phyloP scores from a whole-genome alignment of 2,888 invertebrate genomes.

The Liodrosophila aerea region DNA sequence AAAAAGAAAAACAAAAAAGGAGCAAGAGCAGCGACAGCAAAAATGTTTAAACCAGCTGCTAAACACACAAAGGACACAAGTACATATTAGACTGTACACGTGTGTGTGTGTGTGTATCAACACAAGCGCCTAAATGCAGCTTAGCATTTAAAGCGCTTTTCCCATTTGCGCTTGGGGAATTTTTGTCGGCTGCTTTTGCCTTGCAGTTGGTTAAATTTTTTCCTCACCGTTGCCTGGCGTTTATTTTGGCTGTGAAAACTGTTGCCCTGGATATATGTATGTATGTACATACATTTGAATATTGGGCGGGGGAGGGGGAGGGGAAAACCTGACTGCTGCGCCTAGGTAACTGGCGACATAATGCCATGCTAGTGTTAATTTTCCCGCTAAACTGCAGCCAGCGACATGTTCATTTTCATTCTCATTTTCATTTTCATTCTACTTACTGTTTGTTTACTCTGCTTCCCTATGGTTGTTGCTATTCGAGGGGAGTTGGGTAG shows the following conservation, averaged over 20 bases:
- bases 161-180: constrained; percentile 53
- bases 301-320: neutral
- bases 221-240: constrained; percentile 44
- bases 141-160: constrained; percentile 68
- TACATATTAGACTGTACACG: neutral
- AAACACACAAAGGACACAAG: constrained; percentile 55
- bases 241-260: constrained; percentile 61
- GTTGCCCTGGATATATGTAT: constrained; percentile 36
- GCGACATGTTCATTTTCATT: constrained; percentile 55
- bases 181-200: constrained; percentile 30
- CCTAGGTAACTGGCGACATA: constrained; percentile 31
- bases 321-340: neutral
- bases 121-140: constrained; percentile 65
- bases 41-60: constrained; percentile 68
- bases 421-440: constrained; percentile 34
- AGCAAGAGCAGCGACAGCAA: constrained; percentile 46
- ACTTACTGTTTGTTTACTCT: constrained; percentile 16
- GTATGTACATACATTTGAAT: too few relatives aligned
- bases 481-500: neutral
- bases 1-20: constrained; percentile 4
- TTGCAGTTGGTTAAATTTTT: constrained; percentile 29
- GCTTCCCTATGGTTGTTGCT: constrained; percentile 3
- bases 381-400: constrained; percentile 40
- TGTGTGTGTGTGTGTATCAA: constrained; percentile 23
- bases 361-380: constrained; percentile 61